Base-by-base conservation (phyloP, 2,888 invertebrate species). In the Drosophila borealis region DNA sequence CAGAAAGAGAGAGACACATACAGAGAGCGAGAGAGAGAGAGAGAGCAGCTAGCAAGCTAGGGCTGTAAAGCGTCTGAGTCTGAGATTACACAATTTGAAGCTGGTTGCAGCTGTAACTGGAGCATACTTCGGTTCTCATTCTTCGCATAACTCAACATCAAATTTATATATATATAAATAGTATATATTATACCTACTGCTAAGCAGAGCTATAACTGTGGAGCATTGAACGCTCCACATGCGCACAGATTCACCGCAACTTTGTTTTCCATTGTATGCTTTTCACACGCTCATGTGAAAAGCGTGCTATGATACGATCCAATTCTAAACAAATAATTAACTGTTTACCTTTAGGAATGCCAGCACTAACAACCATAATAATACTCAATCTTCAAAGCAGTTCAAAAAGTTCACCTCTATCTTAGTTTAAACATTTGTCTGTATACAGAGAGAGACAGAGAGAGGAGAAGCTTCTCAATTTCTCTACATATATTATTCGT, bases 231-330 rank as follows among this genome's bases (percentile, higher is more conserved):
- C 73, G 76, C 77, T 66, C 37, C 54, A 37, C 55, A 59, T 49
- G 67, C 61, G 36, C 54, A 39, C 37, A 41, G 17, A 36, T 44
- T 60, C 42, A 34, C 36, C 44, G 41, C 59, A 51, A 50, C 50
- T 70, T 39, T 44, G 29, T 46, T 54, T 44, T 48, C 48, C 45
- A 34, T 49, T 82, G 84, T 82, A 53, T 86, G 65, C 78, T 66
- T 80, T 83, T 84, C 88, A 80, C 88, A 88, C 80, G 72, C 51
- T 55, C 53, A 51, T 84, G 84, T 84, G 87, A 84, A 88, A 84
- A 84, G 84, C 84, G 84, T 84, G 84, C 88, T 88, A 64, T 44
- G 74, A 66, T 72, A 69, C 48, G 62, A 74, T 78, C 66, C 60
- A 69, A 68, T 61, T 70, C 61, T 44, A 45, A 0, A 50, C 81